A percentile compares a stretch with the other conserved stretches of the same genome.
Evolutionary conservation across 2,797 vertebrate genomes (phyloP).

Genomic region (Avahi laniger): DNA sequence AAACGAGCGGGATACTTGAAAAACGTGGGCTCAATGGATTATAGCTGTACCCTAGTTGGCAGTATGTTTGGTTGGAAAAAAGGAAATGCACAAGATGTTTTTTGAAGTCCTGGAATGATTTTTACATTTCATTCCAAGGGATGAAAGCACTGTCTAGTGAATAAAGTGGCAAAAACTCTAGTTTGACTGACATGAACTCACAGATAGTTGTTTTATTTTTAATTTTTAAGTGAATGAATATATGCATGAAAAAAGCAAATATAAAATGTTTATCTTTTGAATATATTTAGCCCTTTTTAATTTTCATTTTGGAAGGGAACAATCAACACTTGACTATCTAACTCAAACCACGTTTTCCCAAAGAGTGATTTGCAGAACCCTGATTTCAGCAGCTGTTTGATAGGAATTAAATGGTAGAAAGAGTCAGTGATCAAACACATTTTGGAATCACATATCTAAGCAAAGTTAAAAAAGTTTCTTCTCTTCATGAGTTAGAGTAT

Average conservation of each 20-base stretch:
- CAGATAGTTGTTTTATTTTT: neutral
- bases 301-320: constrained; percentile 6
- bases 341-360: neutral
- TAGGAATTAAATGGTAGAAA: constrained; percentile 6
- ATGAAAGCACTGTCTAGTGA: neutral
- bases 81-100: neutral
- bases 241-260: neutral
- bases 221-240: neutral
- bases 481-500: neutral
- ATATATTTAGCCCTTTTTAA: neutral
- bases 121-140: neutral
- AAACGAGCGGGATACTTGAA: neutral
- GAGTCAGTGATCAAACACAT: neutral
- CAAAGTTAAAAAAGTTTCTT: constrained; percentile 35
- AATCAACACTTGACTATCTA: neutral
- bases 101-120: neutral
- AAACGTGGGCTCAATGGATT: neutral
- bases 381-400: constrained; percentile 20
- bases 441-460: constrained; percentile 44
- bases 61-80: neutral
- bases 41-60: neutral
- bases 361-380: neutral
- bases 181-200: neutral
- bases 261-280: neutral
- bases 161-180: neutral